phyloP scores from a whole-genome alignment of 2,113 vertebrate genomes.

The Gila orcuttii region DNA sequence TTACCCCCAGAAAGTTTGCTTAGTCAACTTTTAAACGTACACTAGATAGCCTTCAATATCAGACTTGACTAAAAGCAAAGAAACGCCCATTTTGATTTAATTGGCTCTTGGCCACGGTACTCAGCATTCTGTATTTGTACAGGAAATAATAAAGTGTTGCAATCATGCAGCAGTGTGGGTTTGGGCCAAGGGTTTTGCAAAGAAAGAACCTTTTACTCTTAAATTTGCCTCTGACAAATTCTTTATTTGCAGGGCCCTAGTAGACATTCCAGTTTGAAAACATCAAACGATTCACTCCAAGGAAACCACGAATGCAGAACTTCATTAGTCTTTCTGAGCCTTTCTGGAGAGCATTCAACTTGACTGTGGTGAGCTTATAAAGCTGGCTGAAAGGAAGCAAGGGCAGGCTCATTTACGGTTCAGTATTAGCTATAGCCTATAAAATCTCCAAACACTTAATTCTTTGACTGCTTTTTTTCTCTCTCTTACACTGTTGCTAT shows the following conservation, averaged over 20 bases:
- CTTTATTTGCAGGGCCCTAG: neutral
- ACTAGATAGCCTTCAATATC: neutral
- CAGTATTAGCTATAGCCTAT: neutral
- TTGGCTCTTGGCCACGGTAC: neutral
- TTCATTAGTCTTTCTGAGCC: neutral
- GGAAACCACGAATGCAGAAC: neutral
- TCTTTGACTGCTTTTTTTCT: neutral
- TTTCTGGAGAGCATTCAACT: conserved; percentile 4
- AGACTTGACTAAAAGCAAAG: neutral
- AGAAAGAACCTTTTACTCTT: neutral
- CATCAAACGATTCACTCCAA: conserved; percentile 20
- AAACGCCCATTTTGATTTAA: neutral
- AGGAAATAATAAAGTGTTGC: neutral
- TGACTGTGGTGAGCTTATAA: neutral
- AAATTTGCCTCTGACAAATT: conserved; percentile 4
- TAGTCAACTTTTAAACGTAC: neutral
- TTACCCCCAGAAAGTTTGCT: neutral
- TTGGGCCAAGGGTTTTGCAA: neutral
- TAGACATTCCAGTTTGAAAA: neutral
- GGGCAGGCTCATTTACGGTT: neutral
- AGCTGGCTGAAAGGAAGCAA: neutral
- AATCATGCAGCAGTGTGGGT: neutral
- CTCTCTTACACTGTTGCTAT: neutral
- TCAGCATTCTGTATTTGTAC: neutral
- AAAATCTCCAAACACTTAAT: neutral